phyloP scores from a whole-genome alignment of 1,140 invertebrate species.

The Anagrus nilaparvatae region DNA sequence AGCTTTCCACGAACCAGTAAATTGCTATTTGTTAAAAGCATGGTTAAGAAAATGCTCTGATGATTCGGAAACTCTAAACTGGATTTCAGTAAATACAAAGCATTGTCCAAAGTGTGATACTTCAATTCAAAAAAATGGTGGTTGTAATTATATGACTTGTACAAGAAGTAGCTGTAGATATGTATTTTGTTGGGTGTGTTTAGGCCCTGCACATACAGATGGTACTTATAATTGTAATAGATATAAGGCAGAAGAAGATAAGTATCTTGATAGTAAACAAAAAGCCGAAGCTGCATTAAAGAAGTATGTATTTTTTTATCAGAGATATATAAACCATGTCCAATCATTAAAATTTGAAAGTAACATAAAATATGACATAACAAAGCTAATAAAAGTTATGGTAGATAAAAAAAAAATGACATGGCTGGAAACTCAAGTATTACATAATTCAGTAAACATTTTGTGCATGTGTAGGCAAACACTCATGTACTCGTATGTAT shows the following conservation, averaged over 20 bases:
- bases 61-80: slow-evolving; percentile 71
- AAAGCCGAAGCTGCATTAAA: slow-evolving; percentile 65
- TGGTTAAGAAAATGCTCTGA: slow-evolving; percentile 77
- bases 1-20: slow-evolving; percentile 69
- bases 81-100: slow-evolving; percentile 73
- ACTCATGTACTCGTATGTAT: slow-evolving; percentile 98
- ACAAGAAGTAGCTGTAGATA: slow-evolving; percentile 65
- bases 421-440: slow-evolving; percentile 98
- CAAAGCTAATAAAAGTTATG: too few relatives aligned
- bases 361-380: too few relatives aligned
- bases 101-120: slow-evolving; percentile 70
- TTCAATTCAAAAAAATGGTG: slow-evolving; percentile 66
- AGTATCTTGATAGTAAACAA: slow-evolving; percentile 66
- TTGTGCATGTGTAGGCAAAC: slow-evolving; percentile 94
- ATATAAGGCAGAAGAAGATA: not conserved
- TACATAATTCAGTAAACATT: slow-evolving; percentile 95
- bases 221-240: not conserved
- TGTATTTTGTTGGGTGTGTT: slow-evolving; percentile 73
- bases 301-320: slow-evolving; percentile 60
- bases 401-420: too few relatives aligned
- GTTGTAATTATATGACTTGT: slow-evolving; percentile 74
- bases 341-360: slow-evolving; percentile 66
- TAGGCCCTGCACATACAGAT: slow-evolving; percentile 50
- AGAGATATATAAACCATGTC: slow-evolving; percentile 68
- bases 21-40: slow-evolving; percentile 53